Percentiles rank a stretch among this genome's conserved stretches.
These are phyloP conservation scores for Tetraneura akinire DNA, from an alignment of 1,140 invertebrate genomes.

Conservation along the genomic window DNA sequence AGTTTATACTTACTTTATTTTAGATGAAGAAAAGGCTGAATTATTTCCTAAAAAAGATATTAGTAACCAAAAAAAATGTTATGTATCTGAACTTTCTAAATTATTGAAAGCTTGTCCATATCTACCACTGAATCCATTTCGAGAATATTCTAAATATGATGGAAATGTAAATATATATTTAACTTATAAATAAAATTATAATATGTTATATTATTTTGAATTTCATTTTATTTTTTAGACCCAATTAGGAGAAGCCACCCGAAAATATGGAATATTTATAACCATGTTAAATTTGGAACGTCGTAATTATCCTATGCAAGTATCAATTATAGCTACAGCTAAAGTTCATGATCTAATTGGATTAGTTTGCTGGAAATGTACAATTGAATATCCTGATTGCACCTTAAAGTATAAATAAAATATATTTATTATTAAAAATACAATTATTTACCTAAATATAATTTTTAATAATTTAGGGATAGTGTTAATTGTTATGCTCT, in stretches of 20 bases:
- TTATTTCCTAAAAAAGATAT: conserved; percentile 67
- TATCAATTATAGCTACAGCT: conserved; percentile 78
- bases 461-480: conserved; percentile 48
- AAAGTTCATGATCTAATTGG: conserved; percentile 93
- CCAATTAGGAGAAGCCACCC: conserved; percentile 73
- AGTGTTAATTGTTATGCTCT: conserved; percentile 70
- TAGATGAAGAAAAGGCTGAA: conserved; percentile 67
- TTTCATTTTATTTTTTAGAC: conserved; percentile 59
- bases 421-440: background rate
- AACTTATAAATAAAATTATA: conserved; percentile 17
- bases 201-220: conserved; percentile 38
- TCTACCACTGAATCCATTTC: conserved; percentile 79
- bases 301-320: conserved; percentile 79
- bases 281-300: conserved; percentile 80
- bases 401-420: conserved; percentile 63
- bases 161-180: conserved; percentile 66
- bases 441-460: conserved; percentile 3
- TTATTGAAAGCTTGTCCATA: conserved; percentile 74
- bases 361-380: conserved; percentile 81
- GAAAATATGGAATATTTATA: conserved; percentile 83
- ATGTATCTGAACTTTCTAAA: conserved; percentile 68
- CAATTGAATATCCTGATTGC: conserved; percentile 61
- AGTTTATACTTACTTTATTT: conserved; percentile 29
- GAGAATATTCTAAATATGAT: conserved; percentile 89
- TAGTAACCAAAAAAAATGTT: conserved; percentile 60